Evolutionary conservation across 2,888 invertebrate genomes (phyloP).

Genomic region (Volucella inanis): DNA sequence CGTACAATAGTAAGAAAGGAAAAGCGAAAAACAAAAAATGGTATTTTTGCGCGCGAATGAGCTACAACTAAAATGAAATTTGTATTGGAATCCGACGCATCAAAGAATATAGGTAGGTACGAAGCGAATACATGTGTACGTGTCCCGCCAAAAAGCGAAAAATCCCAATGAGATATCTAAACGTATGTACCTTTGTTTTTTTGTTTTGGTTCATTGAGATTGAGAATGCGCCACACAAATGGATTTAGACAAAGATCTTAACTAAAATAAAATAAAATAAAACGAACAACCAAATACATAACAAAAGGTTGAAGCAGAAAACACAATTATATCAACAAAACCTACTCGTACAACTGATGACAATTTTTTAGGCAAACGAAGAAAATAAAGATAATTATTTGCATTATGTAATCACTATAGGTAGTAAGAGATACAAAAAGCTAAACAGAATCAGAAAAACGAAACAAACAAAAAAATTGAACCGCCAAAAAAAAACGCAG

Average conservation of each 20-base stretch:
- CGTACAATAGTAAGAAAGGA: too few species aligned
- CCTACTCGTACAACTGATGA: too few species aligned
- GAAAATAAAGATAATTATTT: too few species aligned
- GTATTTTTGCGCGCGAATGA: neutral
- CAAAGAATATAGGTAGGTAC: neutral
- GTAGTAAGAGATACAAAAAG: constrained; percentile 3
- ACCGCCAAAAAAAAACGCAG: constrained; percentile 57
- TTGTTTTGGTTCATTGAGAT: neutral
- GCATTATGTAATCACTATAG: neutral
- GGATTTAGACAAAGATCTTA: too few species aligned
- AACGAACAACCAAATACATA: too few species aligned
- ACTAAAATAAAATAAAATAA: too few species aligned
- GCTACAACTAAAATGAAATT: neutral
- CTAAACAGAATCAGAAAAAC: constrained; percentile 15
- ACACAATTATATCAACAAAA: too few species aligned
- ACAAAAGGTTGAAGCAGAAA: too few species aligned
- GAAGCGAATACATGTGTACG: neutral
- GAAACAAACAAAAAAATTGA: constrained; percentile 36
- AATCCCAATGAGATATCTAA: neutral
- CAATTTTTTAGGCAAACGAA: too few species aligned
- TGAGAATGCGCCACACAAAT: too few species aligned
- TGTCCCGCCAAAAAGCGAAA: neutral
- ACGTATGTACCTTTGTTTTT: neutral
- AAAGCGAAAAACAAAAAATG: too few species aligned
- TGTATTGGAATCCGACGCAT: neutral